phyloP scores from a whole-genome alignment of 2,797 vertebrate genomes.

The Centroberyx gerrardi region DNA sequence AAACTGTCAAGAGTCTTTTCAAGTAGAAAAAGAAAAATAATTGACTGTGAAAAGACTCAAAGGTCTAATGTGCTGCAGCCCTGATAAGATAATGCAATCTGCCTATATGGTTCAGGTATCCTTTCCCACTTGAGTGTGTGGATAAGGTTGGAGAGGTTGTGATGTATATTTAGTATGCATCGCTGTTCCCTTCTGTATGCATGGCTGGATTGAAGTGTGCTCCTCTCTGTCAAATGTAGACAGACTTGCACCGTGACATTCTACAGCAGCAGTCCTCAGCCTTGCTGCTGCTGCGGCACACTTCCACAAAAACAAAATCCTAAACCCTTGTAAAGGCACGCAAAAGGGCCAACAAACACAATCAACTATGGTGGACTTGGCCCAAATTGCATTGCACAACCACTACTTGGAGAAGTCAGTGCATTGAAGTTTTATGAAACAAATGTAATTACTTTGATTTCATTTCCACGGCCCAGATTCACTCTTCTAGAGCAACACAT shows the following conservation, averaged over 20 bases:
- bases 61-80: background rate
- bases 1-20: constrained; percentile 1
- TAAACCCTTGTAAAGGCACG: background rate
- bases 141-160: constrained; percentile 30
- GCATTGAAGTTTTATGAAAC: background rate
- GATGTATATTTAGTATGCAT: constrained; percentile 69
- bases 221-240: constrained; percentile 53
- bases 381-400: background rate
- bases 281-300: constrained; percentile 37
- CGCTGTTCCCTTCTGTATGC: constrained; percentile 58
- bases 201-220: constrained; percentile 54
- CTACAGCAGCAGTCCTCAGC: constrained; percentile 39
- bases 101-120: background rate
- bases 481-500: no score
- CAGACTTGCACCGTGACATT: constrained; percentile 51
- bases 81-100: background rate
- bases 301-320: constrained; percentile 31
- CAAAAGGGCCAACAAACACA: constrained; percentile 3
- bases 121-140: background rate
- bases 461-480: no score
- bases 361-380: background rate
- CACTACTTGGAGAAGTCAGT: background rate
- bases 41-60: background rate
- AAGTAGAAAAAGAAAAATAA: background rate
- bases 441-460: no score